Evolutionary conservation across 2,797 vertebrate genomes (phyloP), one percentile per base, ranked within the genome.

Genomic region (Loriculus beryllinus): DNA sequence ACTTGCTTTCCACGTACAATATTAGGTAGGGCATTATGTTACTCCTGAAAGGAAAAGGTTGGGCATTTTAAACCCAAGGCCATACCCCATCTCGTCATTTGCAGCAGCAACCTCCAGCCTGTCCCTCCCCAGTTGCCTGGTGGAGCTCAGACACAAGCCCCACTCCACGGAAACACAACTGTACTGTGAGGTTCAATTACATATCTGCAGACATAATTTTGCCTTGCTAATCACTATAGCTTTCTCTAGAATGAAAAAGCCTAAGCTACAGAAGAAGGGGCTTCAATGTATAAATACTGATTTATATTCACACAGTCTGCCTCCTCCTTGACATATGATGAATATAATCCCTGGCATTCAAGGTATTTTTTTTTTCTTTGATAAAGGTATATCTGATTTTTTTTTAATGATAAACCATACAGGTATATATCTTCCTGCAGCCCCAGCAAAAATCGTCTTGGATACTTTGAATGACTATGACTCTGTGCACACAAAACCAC

Each of bases 321-420:
- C 57, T 83, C 45, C 26, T 82, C 29, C 35, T 82, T 87, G 37
- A 43, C 37, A 33, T 71, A 71, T 45, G 67, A 71, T 20, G 18
- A 81, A 37, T 39, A 56, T 51, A 90, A 83, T 13, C 39, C 26
- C 5, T 3, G 40, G 19, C 26, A 83, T 70, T 88, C 64, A 71
- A 49, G 40, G n/a, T 54, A 20, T 42, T 86, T 92, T 79, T 76
- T 6, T 86, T 92, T 90, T 37, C 54, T 62, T 90, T 95, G 26
- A 35, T 82, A 52, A 90, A 86, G 74, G 76, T 16, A 51, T 3
- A 1, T 70, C 31, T 35, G 25, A 25, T 80, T 13, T 16, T 40
- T 18, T 40, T 88, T 85, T 83, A 40, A 47, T 67, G 33, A 72
- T 59, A 88, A 80, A 67, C 40, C 52, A 28, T 26, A 84, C 6